Base-by-base conservation (phyloP, 2,113 vertebrate species). In the Coptodon rendalli region DNA sequence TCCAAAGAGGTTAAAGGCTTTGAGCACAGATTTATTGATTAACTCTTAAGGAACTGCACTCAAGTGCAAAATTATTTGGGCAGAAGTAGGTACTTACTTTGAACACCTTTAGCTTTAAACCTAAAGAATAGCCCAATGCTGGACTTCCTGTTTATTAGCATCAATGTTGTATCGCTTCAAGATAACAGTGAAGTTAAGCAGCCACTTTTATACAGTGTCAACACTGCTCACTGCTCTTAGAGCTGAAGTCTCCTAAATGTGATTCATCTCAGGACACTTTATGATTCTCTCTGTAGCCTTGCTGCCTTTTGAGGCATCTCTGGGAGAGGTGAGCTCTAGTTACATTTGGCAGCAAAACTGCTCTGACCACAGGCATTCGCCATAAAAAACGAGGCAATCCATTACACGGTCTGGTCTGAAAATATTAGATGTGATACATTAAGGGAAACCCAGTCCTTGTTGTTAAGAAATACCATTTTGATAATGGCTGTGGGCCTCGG, bases 21-120 rank as follows among this genome's bases (percentile, higher is more conserved):
- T 9, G 71, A 85, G 61, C 84, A 80, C 45, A 36, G 59, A 11
- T 80, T 91, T 76, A 92, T 87, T 83, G 90, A 92, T 90, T 66
- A 84, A 16, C 61, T 76, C 85, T 68, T 66, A 11, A 29, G 56
- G 31, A 48, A 59, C 40, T 36, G 36, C 56, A 48, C 29, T 31
- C 16, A 43, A 31, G 27, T 52, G 43, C 17, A 78, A 48, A 78
- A 34, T 78, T 50, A 78, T 78, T n/a, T 78, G 45, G 17, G 29
- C 73, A 52, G 61, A 68, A 68, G 50, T n/a, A 78, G 45, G 27
- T 13, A 31, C 27, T 52, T 40, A 80, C 13, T 13, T 52, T 16
- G 9, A 27, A 16, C n/a, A 52, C 22, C 48, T 84, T 84, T 84
- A 40, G 48, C n/a, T 68, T 83, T 50, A 76, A 76, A 76, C 27